phyloP scores from a whole-genome alignment of 2,888 invertebrate species.

The Amphipoea lucens region DNA sequence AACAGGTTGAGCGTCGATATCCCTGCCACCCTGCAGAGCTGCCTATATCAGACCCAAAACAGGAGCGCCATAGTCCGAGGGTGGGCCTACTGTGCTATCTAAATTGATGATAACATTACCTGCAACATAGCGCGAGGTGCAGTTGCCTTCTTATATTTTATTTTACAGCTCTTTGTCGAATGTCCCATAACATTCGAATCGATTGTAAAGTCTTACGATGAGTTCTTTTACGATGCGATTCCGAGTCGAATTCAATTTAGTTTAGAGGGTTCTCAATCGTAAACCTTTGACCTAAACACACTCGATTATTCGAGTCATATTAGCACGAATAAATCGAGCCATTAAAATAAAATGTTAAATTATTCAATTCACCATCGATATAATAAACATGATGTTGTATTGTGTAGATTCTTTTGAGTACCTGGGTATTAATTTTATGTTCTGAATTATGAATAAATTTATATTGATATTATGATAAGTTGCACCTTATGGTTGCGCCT shows the following conservation, averaged over 20 bases:
- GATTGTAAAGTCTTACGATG: slow-evolving; percentile 79
- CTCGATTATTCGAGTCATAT: slow-evolving; percentile 75
- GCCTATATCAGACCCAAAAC: neutral
- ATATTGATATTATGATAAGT: slow-evolving; percentile 11
- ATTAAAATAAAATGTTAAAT: slow-evolving; percentile 67
- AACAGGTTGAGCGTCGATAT: neutral
- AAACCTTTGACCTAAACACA: slow-evolving; percentile 86
- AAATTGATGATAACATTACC: slow-evolving; percentile 42
- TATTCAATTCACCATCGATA: slow-evolving; percentile 64
- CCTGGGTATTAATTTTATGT: slow-evolving; percentile 31
- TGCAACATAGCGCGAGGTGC: slow-evolving; percentile 52
- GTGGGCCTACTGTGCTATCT: slow-evolving; percentile 31
- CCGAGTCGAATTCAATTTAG: slow-evolving; percentile 87
- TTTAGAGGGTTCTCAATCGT: slow-evolving; percentile 81
- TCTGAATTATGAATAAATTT: slow-evolving; percentile 40
- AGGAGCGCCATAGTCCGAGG: slow-evolving; percentile 10
- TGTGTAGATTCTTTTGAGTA: slow-evolving; percentile 38
- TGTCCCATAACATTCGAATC: slow-evolving; percentile 75
- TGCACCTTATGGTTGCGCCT: neutral
- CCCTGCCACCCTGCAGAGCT: neutral
- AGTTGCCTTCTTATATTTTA: slow-evolving; percentile 66
- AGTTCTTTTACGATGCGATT: slow-evolving; percentile 86
- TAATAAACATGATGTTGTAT: slow-evolving; percentile 56
- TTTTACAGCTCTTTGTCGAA: slow-evolving; percentile 68
- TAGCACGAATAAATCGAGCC: slow-evolving; percentile 72